These are phyloP conservation scores for Gyrodactylus salaris DNA, from an alignment of 1,140 invertebrate genomes.

Conservation along the genomic window DNA sequence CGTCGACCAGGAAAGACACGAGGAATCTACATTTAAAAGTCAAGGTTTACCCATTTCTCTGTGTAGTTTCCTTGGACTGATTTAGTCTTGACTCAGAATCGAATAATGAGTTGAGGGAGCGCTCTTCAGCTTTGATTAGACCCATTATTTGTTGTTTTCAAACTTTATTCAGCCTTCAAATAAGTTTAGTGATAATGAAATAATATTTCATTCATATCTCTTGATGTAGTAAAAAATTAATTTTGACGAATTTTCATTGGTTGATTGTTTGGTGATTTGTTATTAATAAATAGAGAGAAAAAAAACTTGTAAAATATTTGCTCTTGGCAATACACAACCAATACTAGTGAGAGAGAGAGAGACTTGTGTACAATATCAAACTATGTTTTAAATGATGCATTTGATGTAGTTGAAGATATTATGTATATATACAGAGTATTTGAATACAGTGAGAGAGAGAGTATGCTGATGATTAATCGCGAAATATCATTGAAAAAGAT, in stretches of 20 bases:
- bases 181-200: too few species aligned
- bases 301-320: not conserved
- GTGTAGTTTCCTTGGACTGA: not conserved
- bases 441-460: too few species aligned
- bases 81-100: not conserved
- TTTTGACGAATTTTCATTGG: not conserved
- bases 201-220: too few species aligned
- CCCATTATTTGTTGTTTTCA: too few species aligned
- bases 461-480: too few species aligned
- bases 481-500: too few species aligned
- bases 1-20: conserved; percentile 6
- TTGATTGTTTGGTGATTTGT: not conserved
- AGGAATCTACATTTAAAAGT: conserved; percentile 3
- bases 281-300: not conserved
- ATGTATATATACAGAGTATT: too few species aligned
- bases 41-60: not conserved
- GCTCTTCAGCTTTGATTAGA: not conserved
- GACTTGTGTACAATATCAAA: too few species aligned
- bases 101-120: not conserved
- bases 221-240: not conserved
- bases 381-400: not conserved
- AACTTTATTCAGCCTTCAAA: too few species aligned
- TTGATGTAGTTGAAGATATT: too few species aligned
- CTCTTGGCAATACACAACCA: not conserved
- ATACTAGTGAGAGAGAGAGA: too few species aligned